Evolutionary conservation across 1,140 invertebrate species (phyloP), one percentile per base, ranked within the genome.

Genomic region (Atta cephalotes): DNA sequence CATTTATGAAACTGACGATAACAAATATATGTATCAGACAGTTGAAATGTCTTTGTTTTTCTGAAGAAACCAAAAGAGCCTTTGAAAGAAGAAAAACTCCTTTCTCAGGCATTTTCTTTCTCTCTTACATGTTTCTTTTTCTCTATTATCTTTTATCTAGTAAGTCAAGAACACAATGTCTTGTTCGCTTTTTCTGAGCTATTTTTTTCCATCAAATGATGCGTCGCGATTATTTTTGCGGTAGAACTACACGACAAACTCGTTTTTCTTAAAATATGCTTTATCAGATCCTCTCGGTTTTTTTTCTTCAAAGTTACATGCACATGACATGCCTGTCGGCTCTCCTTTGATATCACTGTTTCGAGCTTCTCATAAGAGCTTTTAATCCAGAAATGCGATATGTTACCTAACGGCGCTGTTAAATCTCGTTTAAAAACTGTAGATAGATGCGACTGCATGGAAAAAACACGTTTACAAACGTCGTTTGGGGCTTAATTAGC

Each of bases 121-220:
- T 39, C 56, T 1, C 35, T 21, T 45, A 45, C 49, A 16, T 49
- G n/a, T 14, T 70, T 18, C 6, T 25, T 72, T 25, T 25, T 60
- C 51, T 66, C 45, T 51, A 16, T 49, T 21, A 14, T 63, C 18
- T 63, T 39, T 62, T 16, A 28, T 56, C 78, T 39, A 12, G 51
- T 12, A 12, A 21, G 28, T 14, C 35, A 45, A 16, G 31, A 28
- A 58, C 58, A 14, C 9, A n/a, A 39, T 85, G 62, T 72, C 28
- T 66, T 66, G 53, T 60, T 79, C 80, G 16, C 51, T 70, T 60
- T 78, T 80, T 18, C 5, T 12, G 0, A 51, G 58, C 58, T 76
- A 85, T 76, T 79, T 88, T 79, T 85, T 68, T 68, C 74, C 74
- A 25, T 18, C 63, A 70, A 85, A 66, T 77, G 88, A 79, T 79